A percentile compares a stretch with the other conserved stretches of the same genome.
phyloP scores from a whole-genome alignment of 2,888 invertebrate genomes.

The Tenthredo amoena region DNA sequence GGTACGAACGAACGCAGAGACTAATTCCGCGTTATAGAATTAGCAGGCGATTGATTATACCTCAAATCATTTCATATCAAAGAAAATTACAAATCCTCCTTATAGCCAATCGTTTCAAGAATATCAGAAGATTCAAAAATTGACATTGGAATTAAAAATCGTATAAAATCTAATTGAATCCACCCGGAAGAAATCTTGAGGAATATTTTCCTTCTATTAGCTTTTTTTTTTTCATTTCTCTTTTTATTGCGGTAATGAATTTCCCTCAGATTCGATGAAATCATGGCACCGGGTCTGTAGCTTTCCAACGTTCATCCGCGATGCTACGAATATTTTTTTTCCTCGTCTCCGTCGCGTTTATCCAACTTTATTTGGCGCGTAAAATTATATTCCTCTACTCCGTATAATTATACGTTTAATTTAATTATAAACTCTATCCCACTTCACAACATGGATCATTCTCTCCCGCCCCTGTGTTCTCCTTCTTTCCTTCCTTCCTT shows the following conservation, averaged over 20 bases:
- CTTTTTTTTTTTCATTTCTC: background rate
- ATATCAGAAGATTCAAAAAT: no score
- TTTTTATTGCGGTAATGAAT: background rate
- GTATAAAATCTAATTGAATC: background rate
- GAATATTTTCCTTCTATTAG: background rate
- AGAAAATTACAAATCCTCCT: background rate
- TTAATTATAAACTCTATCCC: slow-evolving; percentile 35
- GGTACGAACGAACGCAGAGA: background rate
- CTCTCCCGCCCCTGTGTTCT: background rate
- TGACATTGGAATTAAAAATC: no score
- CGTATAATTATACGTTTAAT: slow-evolving; percentile 34
- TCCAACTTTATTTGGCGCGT: background rate
- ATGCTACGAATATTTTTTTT: background rate
- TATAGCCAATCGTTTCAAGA: no score
- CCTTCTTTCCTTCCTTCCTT: background rate
- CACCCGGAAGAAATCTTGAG: background rate
- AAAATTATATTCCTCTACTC: slow-evolving; percentile 13
- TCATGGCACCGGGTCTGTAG: background rate
- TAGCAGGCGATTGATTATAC: background rate
- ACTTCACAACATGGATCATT: slow-evolving; percentile 21
- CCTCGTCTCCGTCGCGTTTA: background rate
- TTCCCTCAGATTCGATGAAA: background rate
- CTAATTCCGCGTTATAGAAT: background rate
- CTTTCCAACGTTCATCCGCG: background rate
- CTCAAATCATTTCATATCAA: background rate